Evolutionary conservation across 2,888 invertebrate species (phyloP), one percentile per base, ranked within the genome.

Genomic region (Taenaris catops): DNA sequence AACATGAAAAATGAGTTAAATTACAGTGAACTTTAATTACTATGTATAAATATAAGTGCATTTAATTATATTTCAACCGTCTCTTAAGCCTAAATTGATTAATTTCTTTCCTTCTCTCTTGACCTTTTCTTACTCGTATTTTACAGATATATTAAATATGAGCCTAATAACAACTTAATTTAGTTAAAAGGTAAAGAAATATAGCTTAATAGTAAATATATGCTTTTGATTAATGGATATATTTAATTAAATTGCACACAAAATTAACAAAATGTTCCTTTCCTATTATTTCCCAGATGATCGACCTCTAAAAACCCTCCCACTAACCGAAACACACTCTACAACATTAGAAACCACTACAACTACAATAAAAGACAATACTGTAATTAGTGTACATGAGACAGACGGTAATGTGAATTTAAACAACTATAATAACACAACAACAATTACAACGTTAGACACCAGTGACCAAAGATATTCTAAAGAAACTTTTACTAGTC

Each of bases 271-370:
- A 23, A 41, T 64, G 62, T 78, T 74, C 53, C 61, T 60, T 80
- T 81, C 79, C 73, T 51, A 81, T 84, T 83, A 86, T 86, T n/a
- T n/a, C n/a, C n/a, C 86, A 86, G 86, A 84, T 86, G 81, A 71
- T 59, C 67, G 68, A 66, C 70, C 74, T 76, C 78, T 73, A 75
- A 63, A 68, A 78, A 50, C 24, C 16, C n/a, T 74, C 71, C 71
- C 72, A 84, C 78, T 86, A 84, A 83, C 80, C 52, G 83, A 81
- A 72, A 74, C 64, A 61, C 53, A 67, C 69, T 60, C 58, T 59
- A 65, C 73, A 55, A 58, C 51, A 48, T 55, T 58, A 48, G 55
- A 61, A 32, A 40, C 37, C 12, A 36, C 41, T 23, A 41, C 27
- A 18, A 23, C 34, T 14, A 23, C 37, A 18, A 33, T 46, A 35